A percentile compares a stretch with the other conserved stretches of the same genome.
phyloP scores from a whole-genome alignment of 2,797 vertebrate species.

The Cyprinodon diabolis region DNA sequence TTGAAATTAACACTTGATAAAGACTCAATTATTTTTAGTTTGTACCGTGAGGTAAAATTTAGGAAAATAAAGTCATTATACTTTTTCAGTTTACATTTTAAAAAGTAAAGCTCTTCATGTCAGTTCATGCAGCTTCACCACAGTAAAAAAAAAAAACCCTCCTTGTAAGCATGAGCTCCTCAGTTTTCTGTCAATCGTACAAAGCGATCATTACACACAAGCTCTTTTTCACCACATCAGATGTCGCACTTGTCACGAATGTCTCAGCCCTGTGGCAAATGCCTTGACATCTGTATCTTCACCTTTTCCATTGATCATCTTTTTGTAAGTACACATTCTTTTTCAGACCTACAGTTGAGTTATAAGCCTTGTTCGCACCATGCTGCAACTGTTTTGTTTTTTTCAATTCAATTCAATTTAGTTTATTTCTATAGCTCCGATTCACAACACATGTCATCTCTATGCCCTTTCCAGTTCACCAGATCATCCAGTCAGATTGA shows the following conservation, averaged over 20 bases:
- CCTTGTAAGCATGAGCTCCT: not conserved
- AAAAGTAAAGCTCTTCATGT: slow-evolving; percentile 2
- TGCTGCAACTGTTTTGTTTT: not conserved
- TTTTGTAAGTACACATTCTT: not conserved
- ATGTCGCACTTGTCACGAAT: slow-evolving; percentile 36
- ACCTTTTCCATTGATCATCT: slow-evolving; percentile 17
- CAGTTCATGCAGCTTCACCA: not conserved
- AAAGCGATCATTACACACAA: slow-evolving; percentile 30
- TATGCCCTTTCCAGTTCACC: no score
- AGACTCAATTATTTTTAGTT: not conserved
- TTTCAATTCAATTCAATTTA: no score
- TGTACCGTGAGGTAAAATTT: not conserved
- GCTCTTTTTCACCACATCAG: slow-evolving; percentile 12
- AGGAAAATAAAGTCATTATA: not conserved
- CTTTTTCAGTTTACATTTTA: slow-evolving; percentile 10
- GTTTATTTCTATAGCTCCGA: no score
- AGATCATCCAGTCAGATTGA: no score
- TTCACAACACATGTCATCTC: no score
- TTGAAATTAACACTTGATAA: no score
- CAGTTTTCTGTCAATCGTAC: slow-evolving; percentile 13
- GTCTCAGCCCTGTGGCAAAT: slow-evolving; percentile 27
- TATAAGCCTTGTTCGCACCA: not conserved
- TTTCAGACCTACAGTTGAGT: not conserved
- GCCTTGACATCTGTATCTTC: slow-evolving; percentile 24
- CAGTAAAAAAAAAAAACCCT: not conserved